phyloP scores from a whole-genome alignment of 2,888 invertebrate genomes.

The Callyntrura sp. region DNA sequence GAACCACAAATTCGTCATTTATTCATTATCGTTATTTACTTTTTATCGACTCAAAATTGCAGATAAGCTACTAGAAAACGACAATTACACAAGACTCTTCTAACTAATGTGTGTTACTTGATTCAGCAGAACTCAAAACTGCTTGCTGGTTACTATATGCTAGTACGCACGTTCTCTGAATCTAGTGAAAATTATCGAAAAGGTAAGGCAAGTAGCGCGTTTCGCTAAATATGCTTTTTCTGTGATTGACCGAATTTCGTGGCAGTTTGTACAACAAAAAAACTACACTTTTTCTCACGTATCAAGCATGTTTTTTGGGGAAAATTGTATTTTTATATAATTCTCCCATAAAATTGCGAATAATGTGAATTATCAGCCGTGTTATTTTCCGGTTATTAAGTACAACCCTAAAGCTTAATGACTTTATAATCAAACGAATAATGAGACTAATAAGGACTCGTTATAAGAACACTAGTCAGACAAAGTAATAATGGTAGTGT shows the following conservation, averaged over 20 bases:
- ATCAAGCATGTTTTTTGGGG: neutral
- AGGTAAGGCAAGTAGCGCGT: neutral
- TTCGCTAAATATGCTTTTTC: neutral
- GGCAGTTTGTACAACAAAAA: neutral
- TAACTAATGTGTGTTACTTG: no score
- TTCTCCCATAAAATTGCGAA: neutral
- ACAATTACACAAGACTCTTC: no score
- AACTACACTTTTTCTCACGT: neutral
- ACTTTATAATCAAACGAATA: neutral
- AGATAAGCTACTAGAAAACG: neutral
- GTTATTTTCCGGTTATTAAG: conserved; percentile 1
- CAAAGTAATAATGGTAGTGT: neutral
- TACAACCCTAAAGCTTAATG: neutral
- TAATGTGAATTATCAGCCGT: neutral
- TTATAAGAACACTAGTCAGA: neutral
- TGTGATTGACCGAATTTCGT: conserved; percentile 36
- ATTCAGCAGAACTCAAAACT: no score
- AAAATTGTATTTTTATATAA: conserved; percentile 8
- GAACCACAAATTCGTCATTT: conserved; percentile 61
- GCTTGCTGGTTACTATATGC: no score
- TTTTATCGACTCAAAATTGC: conserved; percentile 32
- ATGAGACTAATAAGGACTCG: neutral
- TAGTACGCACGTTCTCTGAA: neutral
- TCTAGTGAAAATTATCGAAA: neutral
- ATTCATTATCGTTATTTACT: conserved; percentile 35